Base-by-base conservation (phyloP, 92 coral and sea anemone species). In the Epizoanthus fatuus region DNA sequence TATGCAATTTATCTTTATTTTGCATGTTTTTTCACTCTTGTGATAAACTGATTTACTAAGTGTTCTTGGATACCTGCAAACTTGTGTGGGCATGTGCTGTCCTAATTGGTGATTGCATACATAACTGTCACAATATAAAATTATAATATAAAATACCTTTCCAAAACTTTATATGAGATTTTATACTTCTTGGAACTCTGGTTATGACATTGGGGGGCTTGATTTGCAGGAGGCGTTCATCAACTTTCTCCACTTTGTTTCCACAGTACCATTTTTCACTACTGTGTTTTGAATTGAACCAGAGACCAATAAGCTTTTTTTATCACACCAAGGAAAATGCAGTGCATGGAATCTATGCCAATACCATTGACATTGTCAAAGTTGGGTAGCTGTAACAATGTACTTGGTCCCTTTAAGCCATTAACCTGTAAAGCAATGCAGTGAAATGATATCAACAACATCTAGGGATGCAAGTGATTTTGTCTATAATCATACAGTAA, bases 191-290 rank as follows among this genome's bases (percentile, higher is more conserved):
- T 65, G 78, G 77, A 29, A 68, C 62, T 81, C 86, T 81, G 77
- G 76, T 52, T 7, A 81, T 68, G 9, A 59, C 70, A n/a, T 29
- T 66, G 13, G 86, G 86, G 37, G 86, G 86, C 63, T 81, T 81
- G 75, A 81, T 81, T n/a, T 45, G 19, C 60, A 81, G 76, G n/a
- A 81, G 63, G n/a, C 86, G 75, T 37, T 0, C 40, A 44, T 81
- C 86, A 45, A 81, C 73, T 12, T 4, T 40, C 62, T 47, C 64
- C 5, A 81, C 60, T 22, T 5, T 42, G 44, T 65, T 81, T 13
- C 86, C 86, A 81, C 86, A 81, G 51, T 81, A 64, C 86, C 74
- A 81, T 63, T 19, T 63, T 29, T 81, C 58, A 16, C 64, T 42
- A 49, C 75, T 44, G 63, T 63, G 75, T 20, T 81, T 63, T 44